Evolutionary conservation across 1,140 invertebrate species (phyloP).

Genomic region (Hyphantria cunea): DNA sequence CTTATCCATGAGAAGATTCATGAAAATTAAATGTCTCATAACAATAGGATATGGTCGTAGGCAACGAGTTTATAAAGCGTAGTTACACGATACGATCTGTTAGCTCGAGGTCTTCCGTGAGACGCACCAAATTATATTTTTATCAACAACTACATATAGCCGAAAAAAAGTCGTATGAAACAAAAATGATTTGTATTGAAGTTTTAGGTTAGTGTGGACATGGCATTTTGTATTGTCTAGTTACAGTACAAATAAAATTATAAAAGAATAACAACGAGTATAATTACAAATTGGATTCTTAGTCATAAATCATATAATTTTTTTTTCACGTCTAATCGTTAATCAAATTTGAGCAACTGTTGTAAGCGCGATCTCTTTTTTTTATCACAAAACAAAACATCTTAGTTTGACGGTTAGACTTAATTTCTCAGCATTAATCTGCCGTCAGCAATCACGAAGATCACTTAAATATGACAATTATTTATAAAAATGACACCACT

Average conservation of each 20-base stretch:
- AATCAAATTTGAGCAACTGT: constrained; percentile 27
- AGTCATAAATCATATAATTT: constrained; percentile 26
- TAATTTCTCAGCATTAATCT: constrained; percentile 16
- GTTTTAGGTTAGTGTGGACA: constrained; percentile 24
- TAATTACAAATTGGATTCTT: constrained; percentile 21
- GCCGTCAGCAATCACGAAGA: not conserved
- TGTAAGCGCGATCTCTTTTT: constrained; percentile 20
- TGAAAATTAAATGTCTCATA: constrained; percentile 62
- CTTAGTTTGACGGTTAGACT: constrained; percentile 12
- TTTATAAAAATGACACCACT: constrained; percentile 25
- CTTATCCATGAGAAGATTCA: constrained; percentile 47
- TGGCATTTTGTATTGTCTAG: constrained; percentile 6
- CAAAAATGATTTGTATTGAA: constrained; percentile 37
- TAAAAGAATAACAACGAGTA: constrained; percentile 16
- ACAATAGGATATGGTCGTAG: constrained; percentile 52
- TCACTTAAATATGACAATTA: constrained; percentile 19
- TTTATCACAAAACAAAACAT: constrained; percentile 4
- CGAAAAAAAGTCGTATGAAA: constrained; percentile 38
- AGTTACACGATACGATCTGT: constrained; percentile 69
- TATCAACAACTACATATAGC: constrained; percentile 72
- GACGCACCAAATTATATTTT: constrained; percentile 66
- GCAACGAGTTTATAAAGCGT: constrained; percentile 59
- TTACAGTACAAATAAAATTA: constrained; percentile 10
- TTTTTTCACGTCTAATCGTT: constrained; percentile 22
- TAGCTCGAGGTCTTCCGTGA: constrained; percentile 58